phyloP scores from a whole-genome alignment of 2,797 vertebrate species.

The Enteromius anoplus region DNA sequence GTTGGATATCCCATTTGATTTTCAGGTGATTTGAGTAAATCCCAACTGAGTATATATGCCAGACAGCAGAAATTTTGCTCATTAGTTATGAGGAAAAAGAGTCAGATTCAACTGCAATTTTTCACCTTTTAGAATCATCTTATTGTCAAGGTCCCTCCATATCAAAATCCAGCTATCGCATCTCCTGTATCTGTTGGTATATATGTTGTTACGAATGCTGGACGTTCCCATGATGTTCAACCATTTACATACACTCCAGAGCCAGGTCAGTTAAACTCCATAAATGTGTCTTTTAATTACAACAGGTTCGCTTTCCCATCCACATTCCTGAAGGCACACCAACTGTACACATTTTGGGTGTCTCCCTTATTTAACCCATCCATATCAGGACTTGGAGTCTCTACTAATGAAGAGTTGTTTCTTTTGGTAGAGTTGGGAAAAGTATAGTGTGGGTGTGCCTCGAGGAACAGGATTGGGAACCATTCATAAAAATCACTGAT shows the following conservation, averaged over 20 bases:
- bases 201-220: slow-evolving; percentile 95
- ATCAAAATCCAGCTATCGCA: slow-evolving; percentile 89
- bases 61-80: neutral
- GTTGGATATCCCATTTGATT: neutral
- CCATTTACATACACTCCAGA: slow-evolving; percentile 96
- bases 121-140: slow-evolving; percentile 88
- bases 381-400: neutral
- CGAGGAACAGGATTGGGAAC: neutral
- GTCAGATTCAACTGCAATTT: neutral
- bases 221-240: slow-evolving; percentile 94
- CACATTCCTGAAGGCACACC: neutral
- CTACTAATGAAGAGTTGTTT: neutral
- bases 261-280: slow-evolving; percentile 78
- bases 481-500: neutral
- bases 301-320: neutral
- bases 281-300: neutral
- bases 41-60: neutral
- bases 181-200: slow-evolving; percentile 91
- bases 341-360: neutral
- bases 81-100: neutral
- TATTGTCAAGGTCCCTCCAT: slow-evolving; percentile 96
- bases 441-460: neutral
- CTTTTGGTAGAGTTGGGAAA: neutral
- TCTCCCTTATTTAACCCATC: neutral
- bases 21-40: neutral